Evolutionary conservation across 92 coral and sea anemone species (phyloP).

Genomic region (Micromussa lordhowensis): DNA sequence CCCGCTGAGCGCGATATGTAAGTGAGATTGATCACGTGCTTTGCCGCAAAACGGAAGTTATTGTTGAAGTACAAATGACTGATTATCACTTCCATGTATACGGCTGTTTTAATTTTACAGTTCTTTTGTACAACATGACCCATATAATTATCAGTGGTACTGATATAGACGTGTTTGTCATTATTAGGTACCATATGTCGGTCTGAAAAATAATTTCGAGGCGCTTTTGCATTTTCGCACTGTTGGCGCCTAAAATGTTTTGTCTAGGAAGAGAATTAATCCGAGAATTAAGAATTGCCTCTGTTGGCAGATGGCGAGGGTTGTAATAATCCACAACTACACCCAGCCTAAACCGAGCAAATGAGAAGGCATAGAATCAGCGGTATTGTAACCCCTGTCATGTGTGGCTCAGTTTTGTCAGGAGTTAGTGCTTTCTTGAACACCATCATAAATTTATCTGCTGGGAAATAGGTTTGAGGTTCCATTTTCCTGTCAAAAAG

Average conservation of each 20-base stretch:
- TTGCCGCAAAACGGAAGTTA: neutral
- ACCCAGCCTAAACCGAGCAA: neutral
- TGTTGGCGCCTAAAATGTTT: neutral
- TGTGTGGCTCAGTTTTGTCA: neutral
- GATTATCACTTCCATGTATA: neutral
- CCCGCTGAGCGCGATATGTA: neutral
- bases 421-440: neutral
- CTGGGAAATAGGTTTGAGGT: neutral
- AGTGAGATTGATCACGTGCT: neutral
- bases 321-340: neutral
- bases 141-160: neutral
- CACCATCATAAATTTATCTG: neutral
- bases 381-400: neutral
- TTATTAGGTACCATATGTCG: neutral
- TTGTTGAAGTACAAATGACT: neutral
- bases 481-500: neutral
- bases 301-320: slow-evolving; percentile 1
- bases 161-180: neutral
- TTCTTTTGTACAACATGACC: neutral
- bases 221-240: neutral
- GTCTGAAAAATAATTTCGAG: neutral
- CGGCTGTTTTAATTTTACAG: neutral
- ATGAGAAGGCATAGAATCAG: neutral
- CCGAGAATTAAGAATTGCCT: neutral
- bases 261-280: neutral